Conservation (phyloP, 2,797 vertebrate species). For the Crypturellus tataupa region DNA sequence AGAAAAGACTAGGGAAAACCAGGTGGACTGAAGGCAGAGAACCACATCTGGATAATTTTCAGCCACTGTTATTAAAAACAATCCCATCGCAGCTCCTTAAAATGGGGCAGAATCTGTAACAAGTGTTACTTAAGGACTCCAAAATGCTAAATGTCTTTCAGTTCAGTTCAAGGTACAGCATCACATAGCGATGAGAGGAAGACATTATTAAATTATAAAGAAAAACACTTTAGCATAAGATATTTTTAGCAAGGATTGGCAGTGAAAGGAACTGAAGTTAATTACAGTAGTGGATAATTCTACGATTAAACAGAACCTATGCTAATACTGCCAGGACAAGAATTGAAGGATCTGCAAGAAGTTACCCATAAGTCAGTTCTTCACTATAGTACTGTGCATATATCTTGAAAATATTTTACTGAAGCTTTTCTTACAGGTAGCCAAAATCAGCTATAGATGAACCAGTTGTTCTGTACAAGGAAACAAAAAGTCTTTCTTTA, state of each 20-base stretch:
- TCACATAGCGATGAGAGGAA: neutral
- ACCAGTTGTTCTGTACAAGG: neutral
- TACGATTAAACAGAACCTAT: slow-evolving; percentile 17
- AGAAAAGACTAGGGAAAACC: neutral
- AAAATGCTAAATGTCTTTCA: neutral
- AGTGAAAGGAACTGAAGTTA: slow-evolving; percentile 1
- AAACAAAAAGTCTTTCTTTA: neutral
- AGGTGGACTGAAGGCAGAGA: neutral
- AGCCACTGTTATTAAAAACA: neutral
- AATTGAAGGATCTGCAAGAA: slow-evolving; percentile 27
- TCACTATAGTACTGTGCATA: neutral
- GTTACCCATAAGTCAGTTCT: neutral
- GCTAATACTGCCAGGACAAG: slow-evolving; percentile 33
- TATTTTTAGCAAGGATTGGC: slow-evolving; percentile 53
- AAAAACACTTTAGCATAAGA: slow-evolving; percentile 49
- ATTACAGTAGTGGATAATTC: slow-evolving; percentile 18
- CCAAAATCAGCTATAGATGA: slow-evolving; percentile 10
- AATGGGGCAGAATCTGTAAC: neutral
- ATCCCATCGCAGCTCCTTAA: neutral
- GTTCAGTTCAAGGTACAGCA: neutral
- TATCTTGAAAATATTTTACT: slow-evolving; percentile 30
- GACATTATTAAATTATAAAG: slow-evolving; percentile 21
- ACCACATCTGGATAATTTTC: neutral
- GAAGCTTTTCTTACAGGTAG: slow-evolving; percentile 21
- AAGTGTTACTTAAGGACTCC: neutral